Base-by-base conservation (phyloP, 2,797 vertebrate species). In the Clamator glandarius region DNA sequence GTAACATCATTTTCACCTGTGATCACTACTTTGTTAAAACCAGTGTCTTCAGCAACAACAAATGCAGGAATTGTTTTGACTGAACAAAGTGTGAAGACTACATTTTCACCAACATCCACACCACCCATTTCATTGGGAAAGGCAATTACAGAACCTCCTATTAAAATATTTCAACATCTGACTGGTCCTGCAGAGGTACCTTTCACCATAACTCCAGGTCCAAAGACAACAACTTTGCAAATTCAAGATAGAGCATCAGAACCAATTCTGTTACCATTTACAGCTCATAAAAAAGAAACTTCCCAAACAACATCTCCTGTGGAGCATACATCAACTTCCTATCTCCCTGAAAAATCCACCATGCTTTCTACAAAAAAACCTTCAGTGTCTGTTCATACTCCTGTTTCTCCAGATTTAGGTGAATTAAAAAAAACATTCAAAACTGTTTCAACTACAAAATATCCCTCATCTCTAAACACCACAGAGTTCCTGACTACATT, bases 401-500 rank as follows among this genome's bases (percentile, higher is more conserved):
- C 44, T 69, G 69, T 58, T 69, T 95, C 84, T 77, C 59, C 92
- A 87, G 46, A 77, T 87, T 93, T 83, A 73, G 79, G 52, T 33
- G 95, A 94, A 84, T 75, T 94, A 5, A 93, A 93, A 88, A 95
- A 87, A 92, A 52, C 91, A 39, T 85, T 95, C 35, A 84, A 93
- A 79, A 97, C 97, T 12, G 35, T 74, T 85, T 90, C 86, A 68
- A 90, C 92, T 69, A 82, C 88, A 54, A 69, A 31, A 15, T 93
- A 94, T 87, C 84, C 95, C 21, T 84, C 57, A 20, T 29, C 83
- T 82, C 41, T 87, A 87, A 96, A 90, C 36, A 84, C 89, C 41
- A 98, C 97, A 35, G 69, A 93, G 44, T 84, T 93, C 18, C 86
- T 93, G 57, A 97, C 97, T 83, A 84, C 93, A 16, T 87, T 92